Evolutionary conservation across 1,140 invertebrate genomes (phyloP).

Genomic region (Conopomorpha cramerella): DNA sequence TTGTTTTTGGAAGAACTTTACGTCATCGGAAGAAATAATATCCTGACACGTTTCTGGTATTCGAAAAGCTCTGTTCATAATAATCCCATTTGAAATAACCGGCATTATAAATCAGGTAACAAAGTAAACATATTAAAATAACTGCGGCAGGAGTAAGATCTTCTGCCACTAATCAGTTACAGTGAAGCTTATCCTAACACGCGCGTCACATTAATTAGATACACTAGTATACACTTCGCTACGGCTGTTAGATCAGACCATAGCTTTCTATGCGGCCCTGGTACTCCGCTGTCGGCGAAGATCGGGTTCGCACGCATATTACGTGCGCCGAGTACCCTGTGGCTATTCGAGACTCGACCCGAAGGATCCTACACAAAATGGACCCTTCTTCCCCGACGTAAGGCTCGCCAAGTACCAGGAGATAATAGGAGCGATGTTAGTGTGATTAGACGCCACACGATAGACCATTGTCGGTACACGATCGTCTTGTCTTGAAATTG

Average conservation of each 20-base stretch:
- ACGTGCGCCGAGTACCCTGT: conserved; percentile 22
- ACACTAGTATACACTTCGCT: background rate
- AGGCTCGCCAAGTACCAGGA: background rate
- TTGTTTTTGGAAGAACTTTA: no score
- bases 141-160: no score
- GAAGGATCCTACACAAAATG: conserved; percentile 29
- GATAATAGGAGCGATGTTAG: background rate
- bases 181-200: no score
- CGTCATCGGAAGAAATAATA: no score
- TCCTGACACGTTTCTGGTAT: no score
- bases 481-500: conserved; percentile 49
- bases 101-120: no score
- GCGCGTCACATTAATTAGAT: no score
- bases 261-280: conserved; percentile 15
- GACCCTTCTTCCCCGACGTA: conserved; percentile 21
- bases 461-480: conserved; percentile 55
- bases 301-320: conserved; percentile 56
- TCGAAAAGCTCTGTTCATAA: no score
- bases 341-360: no score
- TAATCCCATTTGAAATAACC: no score
- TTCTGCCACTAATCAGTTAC: no score
- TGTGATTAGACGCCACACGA: conserved; percentile 55
- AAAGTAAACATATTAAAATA: no score
- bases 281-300: conserved; percentile 20
- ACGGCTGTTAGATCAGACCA: conserved; percentile 8